Evolutionary conservation across 2,113 vertebrate species (phyloP).

Genomic region (Lasiurus borealis): DNA sequence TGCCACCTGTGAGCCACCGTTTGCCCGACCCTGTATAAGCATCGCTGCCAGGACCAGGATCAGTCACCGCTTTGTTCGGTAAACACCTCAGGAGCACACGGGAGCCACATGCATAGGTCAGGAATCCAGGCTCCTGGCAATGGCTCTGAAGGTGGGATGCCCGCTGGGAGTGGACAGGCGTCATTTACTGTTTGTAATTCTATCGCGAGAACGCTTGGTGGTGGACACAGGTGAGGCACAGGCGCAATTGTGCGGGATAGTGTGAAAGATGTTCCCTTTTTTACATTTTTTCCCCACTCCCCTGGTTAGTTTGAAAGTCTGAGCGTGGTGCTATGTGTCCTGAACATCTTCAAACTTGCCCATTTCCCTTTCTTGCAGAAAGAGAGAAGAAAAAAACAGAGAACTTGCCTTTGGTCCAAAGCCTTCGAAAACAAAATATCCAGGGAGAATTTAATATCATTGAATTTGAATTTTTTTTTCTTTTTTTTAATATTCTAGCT

Average conservation of each 20-base stretch:
- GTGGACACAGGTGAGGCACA: not conserved
- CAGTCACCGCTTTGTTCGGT: not conserved
- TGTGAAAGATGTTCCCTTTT: not conserved
- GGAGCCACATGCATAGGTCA: not conserved
- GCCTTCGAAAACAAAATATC: not conserved
- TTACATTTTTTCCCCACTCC: not conserved
- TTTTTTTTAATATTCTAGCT: not conserved
- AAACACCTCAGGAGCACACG: not conserved
- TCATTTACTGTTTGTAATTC: not conserved
- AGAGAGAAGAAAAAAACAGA: not conserved
- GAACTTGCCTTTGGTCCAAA: not conserved
- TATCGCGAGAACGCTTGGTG: not conserved
- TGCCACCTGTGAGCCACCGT: not conserved
- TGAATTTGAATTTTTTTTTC: not conserved
- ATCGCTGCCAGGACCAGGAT: not conserved
- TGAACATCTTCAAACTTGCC: not conserved
- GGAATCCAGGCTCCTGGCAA: not conserved
- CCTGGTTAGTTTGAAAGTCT: not conserved
- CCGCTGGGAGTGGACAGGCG: fast-evolving
- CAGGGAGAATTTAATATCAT: not conserved
- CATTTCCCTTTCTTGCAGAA: not conserved
- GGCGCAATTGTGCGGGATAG: not conserved
- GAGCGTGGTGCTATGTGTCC: not conserved
- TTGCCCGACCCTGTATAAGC: not conserved
- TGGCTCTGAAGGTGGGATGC: not conserved